Percentiles rank a stretch among this genome's conserved stretches.
phyloP scores from a whole-genome alignment of 2,888 invertebrate genomes.

The Coelogynopora nodosa region DNA sequence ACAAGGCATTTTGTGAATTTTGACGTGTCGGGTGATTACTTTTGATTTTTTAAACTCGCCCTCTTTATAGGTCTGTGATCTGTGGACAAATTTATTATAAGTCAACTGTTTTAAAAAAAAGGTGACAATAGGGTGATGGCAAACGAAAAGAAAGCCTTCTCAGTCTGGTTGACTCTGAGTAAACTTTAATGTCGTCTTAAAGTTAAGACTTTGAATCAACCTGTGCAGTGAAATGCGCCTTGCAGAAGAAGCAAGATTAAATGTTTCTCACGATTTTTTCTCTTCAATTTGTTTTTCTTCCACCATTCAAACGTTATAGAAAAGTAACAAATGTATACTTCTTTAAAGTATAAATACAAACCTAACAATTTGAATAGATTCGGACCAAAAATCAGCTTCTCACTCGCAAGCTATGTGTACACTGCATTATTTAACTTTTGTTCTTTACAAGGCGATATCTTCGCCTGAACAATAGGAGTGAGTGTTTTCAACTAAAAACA shows the following conservation, averaged over 20 bases:
- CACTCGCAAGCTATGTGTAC: background rate
- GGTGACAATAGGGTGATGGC: background rate
- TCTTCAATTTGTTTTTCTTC: background rate
- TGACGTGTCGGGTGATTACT: background rate
- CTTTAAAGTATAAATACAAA: background rate
- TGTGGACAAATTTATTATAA: background rate
- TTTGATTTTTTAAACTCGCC: background rate
- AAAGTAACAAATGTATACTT: background rate
- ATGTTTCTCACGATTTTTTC: background rate
- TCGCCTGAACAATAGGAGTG: background rate
- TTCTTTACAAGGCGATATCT: background rate
- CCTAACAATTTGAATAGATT: background rate
- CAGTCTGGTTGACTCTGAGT: background rate
- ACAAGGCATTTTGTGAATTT: background rate
- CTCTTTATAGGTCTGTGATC: background rate
- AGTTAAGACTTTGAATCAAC: background rate
- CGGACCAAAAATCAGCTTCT: background rate
- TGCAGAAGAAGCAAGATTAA: background rate
- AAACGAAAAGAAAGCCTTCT: background rate
- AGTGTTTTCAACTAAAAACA: background rate
- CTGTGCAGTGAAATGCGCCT: too few species aligned
- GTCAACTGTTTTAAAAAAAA: background rate
- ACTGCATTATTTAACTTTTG: background rate
- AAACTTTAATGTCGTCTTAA: background rate
- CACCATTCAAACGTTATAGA: background rate